Conservation (phyloP, 1,140 invertebrate genomes). For the Platorchestia sp. region DNA sequence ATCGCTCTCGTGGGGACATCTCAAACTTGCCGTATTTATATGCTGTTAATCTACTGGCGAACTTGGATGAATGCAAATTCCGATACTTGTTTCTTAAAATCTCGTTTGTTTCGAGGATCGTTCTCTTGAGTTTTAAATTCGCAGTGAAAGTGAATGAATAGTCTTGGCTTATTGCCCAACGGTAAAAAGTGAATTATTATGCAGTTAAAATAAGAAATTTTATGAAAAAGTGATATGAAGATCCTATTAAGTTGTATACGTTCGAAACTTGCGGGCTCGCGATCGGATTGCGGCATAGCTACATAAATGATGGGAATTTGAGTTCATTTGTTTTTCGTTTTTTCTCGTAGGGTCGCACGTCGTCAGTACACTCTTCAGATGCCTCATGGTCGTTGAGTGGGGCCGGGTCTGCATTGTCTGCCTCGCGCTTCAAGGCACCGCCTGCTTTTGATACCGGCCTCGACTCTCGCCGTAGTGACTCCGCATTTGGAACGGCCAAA, state of each 20-base stretch:
- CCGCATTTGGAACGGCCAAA: background rate
- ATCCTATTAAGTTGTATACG: background rate
- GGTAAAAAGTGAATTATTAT: background rate
- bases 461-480: background rate
- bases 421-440: background rate
- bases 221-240: background rate
- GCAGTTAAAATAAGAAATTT: background rate
- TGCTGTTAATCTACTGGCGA: background rate
- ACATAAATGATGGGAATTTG: background rate
- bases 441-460: background rate
- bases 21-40: background rate
- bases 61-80: background rate
- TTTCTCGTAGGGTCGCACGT: slow-evolving; percentile 36
- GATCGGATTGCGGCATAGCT: background rate
- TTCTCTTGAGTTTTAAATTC: background rate
- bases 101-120: too few relatives aligned
- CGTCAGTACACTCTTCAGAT: slow-evolving; percentile 12
- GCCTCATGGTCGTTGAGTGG: slow-evolving; percentile 16
- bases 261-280: background rate
- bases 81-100: background rate
- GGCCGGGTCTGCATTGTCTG: background rate
- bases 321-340: slow-evolving; percentile 44
- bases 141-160: background rate
- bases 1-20: background rate
- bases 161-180: background rate